Evolutionary conservation across 2,888 invertebrate genomes (phyloP).

Genomic region (Scaptodrosophila latifasciaeformis): DNA sequence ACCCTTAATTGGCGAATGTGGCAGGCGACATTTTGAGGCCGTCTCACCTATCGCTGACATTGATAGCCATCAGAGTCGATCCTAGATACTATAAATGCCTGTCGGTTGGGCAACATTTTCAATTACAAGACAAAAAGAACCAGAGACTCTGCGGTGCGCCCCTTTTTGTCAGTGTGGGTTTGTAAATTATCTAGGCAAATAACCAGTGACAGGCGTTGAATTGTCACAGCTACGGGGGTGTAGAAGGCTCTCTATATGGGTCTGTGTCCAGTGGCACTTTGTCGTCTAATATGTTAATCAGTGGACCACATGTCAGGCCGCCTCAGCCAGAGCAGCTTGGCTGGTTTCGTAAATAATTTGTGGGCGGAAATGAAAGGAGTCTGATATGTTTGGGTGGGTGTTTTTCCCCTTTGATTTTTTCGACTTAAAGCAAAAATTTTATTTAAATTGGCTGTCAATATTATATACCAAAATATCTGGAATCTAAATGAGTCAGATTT

Average conservation of each 20-base stretch:
- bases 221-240: conserved; percentile 42
- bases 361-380: neutral
- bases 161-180: conserved; percentile 39
- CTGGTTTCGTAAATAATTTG: no score
- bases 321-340: no score
- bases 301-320: conserved; percentile 49
- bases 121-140: conserved; percentile 45
- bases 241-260: conserved; percentile 11
- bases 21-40: conserved; percentile 43
- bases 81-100: conserved; percentile 31
- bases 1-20: conserved; percentile 71
- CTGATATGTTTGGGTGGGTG: no score
- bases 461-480: no score
- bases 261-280: conserved; percentile 59
- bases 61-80: conserved; percentile 57
- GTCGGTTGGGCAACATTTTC: conserved; percentile 48
- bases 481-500: no score
- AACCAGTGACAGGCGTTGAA: conserved; percentile 68
- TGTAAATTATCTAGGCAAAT: conserved; percentile 65
- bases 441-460: no score
- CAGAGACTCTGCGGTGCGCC: conserved; percentile 13
- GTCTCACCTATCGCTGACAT: conserved; percentile 58
- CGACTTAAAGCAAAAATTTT: no score
- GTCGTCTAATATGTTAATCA: conserved; percentile 69
- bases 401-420: no score